Percentiles rank a stretch among this genome's conserved stretches.
Evolutionary conservation across 1,140 invertebrate genomes (phyloP).

Genomic region (Heliconius congener): DNA sequence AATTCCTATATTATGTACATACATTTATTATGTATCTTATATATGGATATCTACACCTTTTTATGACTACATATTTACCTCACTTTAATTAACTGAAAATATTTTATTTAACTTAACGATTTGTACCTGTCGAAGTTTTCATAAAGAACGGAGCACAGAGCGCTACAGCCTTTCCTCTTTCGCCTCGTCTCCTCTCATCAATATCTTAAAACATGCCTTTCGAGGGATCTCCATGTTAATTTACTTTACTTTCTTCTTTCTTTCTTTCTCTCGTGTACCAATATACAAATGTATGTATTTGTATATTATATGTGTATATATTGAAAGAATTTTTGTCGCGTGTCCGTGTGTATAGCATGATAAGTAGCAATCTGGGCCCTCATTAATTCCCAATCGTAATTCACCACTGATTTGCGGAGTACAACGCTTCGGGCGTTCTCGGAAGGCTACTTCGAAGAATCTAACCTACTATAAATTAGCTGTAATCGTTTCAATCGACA

Average conservation of each 20-base stretch:
- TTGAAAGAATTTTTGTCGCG: not conserved
- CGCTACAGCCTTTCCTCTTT: too few relatives aligned
- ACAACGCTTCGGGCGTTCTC: slow-evolving; percentile 32
- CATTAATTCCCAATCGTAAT: slow-evolving; percentile 44
- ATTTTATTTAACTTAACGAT: too few relatives aligned
- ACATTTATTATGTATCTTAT: too few relatives aligned
- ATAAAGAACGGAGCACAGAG: too few relatives aligned
- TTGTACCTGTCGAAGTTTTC: too few relatives aligned
- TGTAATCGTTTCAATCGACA: slow-evolving; percentile 6
- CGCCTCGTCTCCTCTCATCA: too few relatives aligned
- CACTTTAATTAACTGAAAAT: too few relatives aligned
- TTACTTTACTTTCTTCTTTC: not conserved
- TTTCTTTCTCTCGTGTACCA: not conserved
- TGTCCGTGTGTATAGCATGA: slow-evolving; percentile 19
- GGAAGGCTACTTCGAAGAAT: slow-evolving; percentile 44
- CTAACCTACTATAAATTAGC: slow-evolving; percentile 37
- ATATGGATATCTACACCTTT: too few relatives aligned
- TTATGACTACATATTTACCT: too few relatives aligned
- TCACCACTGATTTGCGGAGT: slow-evolving; percentile 41
- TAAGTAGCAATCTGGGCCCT: slow-evolving; percentile 30
- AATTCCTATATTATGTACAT: too few relatives aligned
- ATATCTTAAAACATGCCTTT: too few relatives aligned
- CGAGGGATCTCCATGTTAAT: too few relatives aligned
- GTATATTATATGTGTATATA: not conserved
- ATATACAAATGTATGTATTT: not conserved